These are phyloP conservation scores for Strix uralensis DNA, from an alignment of 2,113 vertebrate genomes.

Conservation along the genomic window DNA sequence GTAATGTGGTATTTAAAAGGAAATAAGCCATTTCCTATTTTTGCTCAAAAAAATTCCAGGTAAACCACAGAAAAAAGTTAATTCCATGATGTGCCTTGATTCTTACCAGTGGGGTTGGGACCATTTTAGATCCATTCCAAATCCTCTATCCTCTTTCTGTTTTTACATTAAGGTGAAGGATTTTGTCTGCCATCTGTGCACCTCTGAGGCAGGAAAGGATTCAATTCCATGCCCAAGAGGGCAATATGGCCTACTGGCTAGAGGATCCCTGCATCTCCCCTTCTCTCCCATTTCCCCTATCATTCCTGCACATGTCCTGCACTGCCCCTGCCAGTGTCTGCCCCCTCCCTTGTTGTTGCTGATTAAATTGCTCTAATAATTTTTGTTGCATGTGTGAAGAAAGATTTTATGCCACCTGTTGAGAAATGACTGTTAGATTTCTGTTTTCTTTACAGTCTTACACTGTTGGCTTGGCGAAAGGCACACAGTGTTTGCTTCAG, in stretches of 20 bases:
- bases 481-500: not conserved
- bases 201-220: not conserved
- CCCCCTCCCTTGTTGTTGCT: not conserved
- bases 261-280: not conserved
- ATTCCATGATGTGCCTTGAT: not conserved
- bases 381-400: not conserved
- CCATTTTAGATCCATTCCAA: not conserved
- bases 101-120: not conserved
- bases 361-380: not conserved
- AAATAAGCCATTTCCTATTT: not conserved
- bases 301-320: not conserved
- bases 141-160: not conserved
- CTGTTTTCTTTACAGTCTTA: not conserved
- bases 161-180: not conserved
- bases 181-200: not conserved
- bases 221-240: not conserved
- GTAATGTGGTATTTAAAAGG: not conserved
- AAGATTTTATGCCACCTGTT: not conserved
- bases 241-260: not conserved
- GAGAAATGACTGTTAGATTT: not conserved
- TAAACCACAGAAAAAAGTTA: not conserved
- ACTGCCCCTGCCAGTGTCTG: not conserved
- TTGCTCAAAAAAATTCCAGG: not conserved
- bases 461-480: not conserved
- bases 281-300: not conserved